Evolutionary conservation across 2,888 invertebrate genomes (phyloP).

Genomic region (Drosophila suboccidentalis): DNA sequence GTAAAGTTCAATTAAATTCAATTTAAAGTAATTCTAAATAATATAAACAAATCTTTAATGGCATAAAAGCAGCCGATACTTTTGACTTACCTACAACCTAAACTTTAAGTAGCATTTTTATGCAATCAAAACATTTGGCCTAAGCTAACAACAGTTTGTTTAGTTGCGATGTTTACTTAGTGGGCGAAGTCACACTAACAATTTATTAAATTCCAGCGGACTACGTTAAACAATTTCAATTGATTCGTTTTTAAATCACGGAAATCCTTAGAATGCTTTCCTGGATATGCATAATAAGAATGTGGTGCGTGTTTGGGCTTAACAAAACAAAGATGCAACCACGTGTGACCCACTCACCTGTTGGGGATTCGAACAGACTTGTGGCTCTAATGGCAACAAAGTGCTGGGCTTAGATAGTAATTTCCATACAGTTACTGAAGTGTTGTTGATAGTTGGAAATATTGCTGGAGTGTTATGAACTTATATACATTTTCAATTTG

Average conservation of each 20-base stretch:
- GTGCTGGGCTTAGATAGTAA: slow-evolving; percentile 1
- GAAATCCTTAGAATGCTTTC: slow-evolving; percentile 30
- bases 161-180: not conserved
- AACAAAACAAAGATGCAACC: slow-evolving; percentile 22
- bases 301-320: slow-evolving; percentile 30
- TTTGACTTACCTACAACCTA: not conserved
- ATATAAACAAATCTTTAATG: too few species aligned
- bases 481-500: not conserved
- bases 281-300: slow-evolving; percentile 57
- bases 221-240: slow-evolving; percentile 7
- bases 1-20: not conserved
- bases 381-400: slow-evolving; percentile 17
- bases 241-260: slow-evolving; percentile 14
- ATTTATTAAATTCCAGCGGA: not conserved
- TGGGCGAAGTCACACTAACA: not conserved
- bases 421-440: not conserved
- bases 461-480: not conserved
- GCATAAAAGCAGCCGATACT: too few species aligned
- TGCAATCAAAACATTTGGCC: slow-evolving; percentile 58
- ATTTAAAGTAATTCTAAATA: too few species aligned
- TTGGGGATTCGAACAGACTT: not conserved
- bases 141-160: slow-evolving; percentile 17
- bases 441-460: not conserved
- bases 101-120: slow-evolving; percentile 21
- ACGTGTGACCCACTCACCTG: slow-evolving; percentile 30